Conservation (phyloP, 1,140 invertebrate species). For the Heliconius eleuchia region DNA sequence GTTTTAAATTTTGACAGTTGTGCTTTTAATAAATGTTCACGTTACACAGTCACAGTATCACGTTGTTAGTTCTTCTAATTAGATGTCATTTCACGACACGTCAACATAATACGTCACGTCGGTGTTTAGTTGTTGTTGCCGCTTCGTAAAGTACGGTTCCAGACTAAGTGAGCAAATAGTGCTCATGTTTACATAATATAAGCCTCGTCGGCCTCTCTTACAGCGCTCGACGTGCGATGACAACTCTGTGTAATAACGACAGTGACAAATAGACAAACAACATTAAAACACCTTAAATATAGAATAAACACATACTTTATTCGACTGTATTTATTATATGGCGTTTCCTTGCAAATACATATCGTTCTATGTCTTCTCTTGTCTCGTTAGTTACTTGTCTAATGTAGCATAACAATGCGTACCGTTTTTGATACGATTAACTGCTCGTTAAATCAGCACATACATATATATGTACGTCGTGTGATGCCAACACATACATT, state of each 20-base stretch:
- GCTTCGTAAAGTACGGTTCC: constrained; percentile 65
- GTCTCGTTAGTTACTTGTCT: constrained; percentile 50
- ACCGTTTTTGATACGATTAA: constrained; percentile 7
- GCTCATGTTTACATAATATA: constrained; percentile 50
- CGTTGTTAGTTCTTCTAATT: constrained; percentile 43
- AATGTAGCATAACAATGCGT: constrained; percentile 29
- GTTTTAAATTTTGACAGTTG: constrained; percentile 43
- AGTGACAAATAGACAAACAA: not conserved
- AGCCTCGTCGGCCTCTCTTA: constrained; percentile 46
- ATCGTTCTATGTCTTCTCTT: constrained; percentile 65
- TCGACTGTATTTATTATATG: constrained; percentile 40
- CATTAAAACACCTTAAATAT: not conserved
- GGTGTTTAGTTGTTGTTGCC: constrained; percentile 76
- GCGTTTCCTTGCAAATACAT: constrained; percentile 60
- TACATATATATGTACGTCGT: not conserved
- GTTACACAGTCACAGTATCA: constrained; percentile 26
- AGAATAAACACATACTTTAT: not conserved
- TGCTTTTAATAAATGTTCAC: constrained; percentile 56
- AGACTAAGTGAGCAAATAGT: constrained; percentile 62
- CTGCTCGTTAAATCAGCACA: constrained; percentile 13
- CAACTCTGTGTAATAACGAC: constrained; percentile 47
- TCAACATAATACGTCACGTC: constrained; percentile 51
- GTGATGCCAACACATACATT: not conserved
- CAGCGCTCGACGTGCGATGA: constrained; percentile 46
- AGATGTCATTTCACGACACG: constrained; percentile 46